Evolutionary conservation across 2,797 vertebrate species (phyloP), one percentile per base, ranked within the genome.

Genomic region (Microctenopoma stevenorrisi): DNA sequence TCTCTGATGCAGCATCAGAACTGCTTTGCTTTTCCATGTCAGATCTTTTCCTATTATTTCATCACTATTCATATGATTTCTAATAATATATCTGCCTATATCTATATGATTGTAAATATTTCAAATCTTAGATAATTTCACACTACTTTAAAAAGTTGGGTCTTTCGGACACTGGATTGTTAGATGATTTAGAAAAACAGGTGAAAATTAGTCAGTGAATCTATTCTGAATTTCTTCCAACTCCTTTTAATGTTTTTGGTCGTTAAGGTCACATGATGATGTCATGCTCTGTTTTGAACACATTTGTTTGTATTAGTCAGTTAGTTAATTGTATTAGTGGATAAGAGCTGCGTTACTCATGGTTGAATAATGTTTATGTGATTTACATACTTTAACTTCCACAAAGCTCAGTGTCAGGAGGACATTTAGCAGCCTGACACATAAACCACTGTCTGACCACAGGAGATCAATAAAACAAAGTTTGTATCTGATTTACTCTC

Each of bases 401-500:
- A 22, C 47, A 52, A 14, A 28, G 15, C 35, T 18, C 68, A 76
- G 40, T 26, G 67, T 68, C 50, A 66, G 63, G 65, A 71, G 64
- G 50, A 66, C 74, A 82, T 80, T 80, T 64, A 81, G 78, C 72
- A 79, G 49, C 60, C 13, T 78, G 85, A 87, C 82, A 88, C 80
- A 82, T 15, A 78, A 83, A 89, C 74, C 72, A 68, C 72, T 56
- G 74, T 81, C 72, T 78, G 72, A 84, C 70, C 75, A 78, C 74
- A 82, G 30, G 40, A 63, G 64, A 87, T 92, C 84, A 18, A 91
- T 92, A 15, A 74, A 62, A 75, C 70, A 68, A 74, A 64, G 76
- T 84, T 86, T 86, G 64, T 53, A 64, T 77, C 68, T 26, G 64
- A 75, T 78, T 81, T 54, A 66, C 59, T 56, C 63, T 71, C 63